Evolutionary conservation across 2,888 invertebrate genomes (phyloP), one percentile per base, ranked within the genome.

Genomic region (Pegoplata infirma): DNA sequence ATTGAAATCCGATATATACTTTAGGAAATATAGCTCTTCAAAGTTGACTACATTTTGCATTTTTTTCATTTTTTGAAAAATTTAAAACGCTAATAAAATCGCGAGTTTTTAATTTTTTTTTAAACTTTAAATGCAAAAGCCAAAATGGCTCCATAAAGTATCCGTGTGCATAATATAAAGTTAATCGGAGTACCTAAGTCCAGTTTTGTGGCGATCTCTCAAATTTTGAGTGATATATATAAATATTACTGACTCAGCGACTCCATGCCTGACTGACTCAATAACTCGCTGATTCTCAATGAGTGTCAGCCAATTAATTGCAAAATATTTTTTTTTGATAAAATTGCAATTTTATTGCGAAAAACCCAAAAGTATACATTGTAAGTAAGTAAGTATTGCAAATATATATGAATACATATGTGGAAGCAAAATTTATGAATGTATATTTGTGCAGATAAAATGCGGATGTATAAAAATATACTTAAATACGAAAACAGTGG

Each of bases 311-410:
- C 78, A 74, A 79, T 79, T 79, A 74, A 71, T 74, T 66, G 55
- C 28, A 49, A 71, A 75, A 67, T 79, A 74, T 79, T 40, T 36
- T 71, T 74, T 79, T 71, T 58, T 67, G 16, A 67, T 67, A 71
- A 71, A 75, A 71, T 75, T 75, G 74, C 56, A 71, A 36, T 67
- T 75, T 75, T 67, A 75, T 71, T 75, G 71, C 63, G 56, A 77
- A 73, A 72, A 56, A 36, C 14, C 55, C 10, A 32, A 56, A 7
- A 49, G 12, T 67, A 53, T 40, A 58, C 32, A 5, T 36, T 12
- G 36, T 36, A 36, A 36, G 28, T 28, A 28, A 28, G 28, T n/a
- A 40, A 12, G 23, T 63, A 63, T 19, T 55, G 32, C 61, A 71
- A 66, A 67, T 56, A 59, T 59, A 12, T 12, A 46, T 40, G 25